Conservation (phyloP, 2,113 vertebrate species). For the Todiramphus saurophagus region DNA sequence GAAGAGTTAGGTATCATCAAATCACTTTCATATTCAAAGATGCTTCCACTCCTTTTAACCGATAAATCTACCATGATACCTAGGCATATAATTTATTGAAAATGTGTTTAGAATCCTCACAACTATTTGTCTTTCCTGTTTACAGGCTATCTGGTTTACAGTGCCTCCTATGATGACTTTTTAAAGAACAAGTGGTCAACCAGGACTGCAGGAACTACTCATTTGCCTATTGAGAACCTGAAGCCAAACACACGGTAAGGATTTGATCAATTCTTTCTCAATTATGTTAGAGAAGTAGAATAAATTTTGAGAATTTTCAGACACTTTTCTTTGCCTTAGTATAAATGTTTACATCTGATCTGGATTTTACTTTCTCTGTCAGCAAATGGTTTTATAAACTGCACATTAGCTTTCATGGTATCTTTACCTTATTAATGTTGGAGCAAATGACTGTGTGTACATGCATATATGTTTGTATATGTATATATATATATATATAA, state of each 20-base stretch:
- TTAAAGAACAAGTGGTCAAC: conserved; percentile 94
- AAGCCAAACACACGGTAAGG: conserved; percentile 95
- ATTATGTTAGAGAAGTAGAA: not conserved
- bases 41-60: not conserved
- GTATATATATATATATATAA: not conserved
- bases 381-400: not conserved
- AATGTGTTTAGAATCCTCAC: not conserved
- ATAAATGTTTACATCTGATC: not conserved
- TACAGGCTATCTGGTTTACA: conserved; percentile 93
- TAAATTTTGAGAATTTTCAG: not conserved
- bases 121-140: not conserved
- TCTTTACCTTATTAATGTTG: not conserved
- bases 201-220: conserved; percentile 80
- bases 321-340: not conserved
- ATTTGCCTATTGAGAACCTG: conserved; percentile 93
- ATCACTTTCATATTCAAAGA: not conserved
- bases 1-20: not conserved
- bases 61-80: not conserved
- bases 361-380: not conserved
- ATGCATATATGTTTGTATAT: not conserved
- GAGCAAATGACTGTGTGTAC: not conserved
- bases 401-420: not conserved
- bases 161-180: conserved; percentile 95
- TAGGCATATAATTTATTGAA: not conserved
- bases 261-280: not conserved